Percentiles rank a stretch among this genome's conserved stretches.
Evolutionary conservation across 2,113 vertebrate species (phyloP).

Genomic region (Mungos mungo): DNA sequence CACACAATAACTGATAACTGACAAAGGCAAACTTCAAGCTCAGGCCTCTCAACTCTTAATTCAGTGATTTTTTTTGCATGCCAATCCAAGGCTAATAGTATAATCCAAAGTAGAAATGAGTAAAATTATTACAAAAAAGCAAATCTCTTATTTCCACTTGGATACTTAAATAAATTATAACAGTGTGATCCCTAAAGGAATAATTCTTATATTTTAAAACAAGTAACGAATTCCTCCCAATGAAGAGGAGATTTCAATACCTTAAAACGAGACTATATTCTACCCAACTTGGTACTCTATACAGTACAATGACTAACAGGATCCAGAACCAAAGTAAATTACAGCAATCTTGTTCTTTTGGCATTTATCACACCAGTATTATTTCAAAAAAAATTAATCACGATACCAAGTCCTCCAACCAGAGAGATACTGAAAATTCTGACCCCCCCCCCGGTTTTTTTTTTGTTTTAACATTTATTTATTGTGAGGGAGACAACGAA

Average conservation of each 20-base stretch:
- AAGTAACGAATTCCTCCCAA: neutral
- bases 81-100: neutral
- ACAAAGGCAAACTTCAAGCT: neutral
- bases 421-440: too few species aligned
- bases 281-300: neutral
- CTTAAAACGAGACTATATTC: neutral
- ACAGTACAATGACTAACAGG: neutral
- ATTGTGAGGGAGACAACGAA: too few species aligned
- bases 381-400: neutral
- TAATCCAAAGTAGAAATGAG: neutral
- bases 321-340: neutral
- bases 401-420: too few species aligned
- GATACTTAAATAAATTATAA: neutral
- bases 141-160: neutral
- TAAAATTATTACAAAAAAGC: neutral
- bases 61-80: constrained; percentile 32
- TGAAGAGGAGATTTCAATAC: neutral
- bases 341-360: neutral
- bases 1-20: neutral
- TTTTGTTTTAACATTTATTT: too few species aligned
- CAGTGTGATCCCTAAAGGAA: neutral
- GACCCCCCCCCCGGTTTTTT: too few species aligned
- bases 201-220: neutral
- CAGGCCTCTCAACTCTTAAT: neutral
- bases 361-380: neutral